Evolutionary conservation across 1,140 invertebrate species (phyloP).

Genomic region (Drosophila lini): DNA sequence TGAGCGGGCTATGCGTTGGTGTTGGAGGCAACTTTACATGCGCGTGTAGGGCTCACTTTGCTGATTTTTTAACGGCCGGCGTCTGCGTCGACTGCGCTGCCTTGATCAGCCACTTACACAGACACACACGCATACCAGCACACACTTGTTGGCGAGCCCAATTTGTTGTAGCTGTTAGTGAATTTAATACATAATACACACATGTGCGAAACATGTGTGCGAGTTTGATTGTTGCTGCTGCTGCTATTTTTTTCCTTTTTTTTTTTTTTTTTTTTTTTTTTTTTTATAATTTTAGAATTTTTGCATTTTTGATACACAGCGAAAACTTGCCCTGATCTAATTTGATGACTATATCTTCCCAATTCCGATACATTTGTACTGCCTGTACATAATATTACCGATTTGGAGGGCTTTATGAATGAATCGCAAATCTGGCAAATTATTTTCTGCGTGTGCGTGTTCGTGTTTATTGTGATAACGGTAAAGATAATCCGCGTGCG

Average conservation of each 20-base stretch:
- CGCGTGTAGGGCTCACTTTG: constrained; percentile 76
- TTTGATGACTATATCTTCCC: constrained; percentile 7
- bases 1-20: constrained; percentile 24
- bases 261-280: constrained; percentile 16
- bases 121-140: constrained; percentile 19
- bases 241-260: background rate
- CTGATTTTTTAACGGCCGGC: constrained; percentile 75
- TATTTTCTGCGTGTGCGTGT: constrained; percentile 8
- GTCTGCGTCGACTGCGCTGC: constrained; percentile 60
- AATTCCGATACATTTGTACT: constrained; percentile 1
- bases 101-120: constrained; percentile 66
- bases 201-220: constrained; percentile 48
- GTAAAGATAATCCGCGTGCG: constrained; percentile 29
- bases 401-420: constrained; percentile 32
- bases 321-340: constrained; percentile 37
- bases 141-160: constrained; percentile 59
- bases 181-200: constrained; percentile 65
- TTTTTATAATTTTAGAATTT: constrained; percentile 62
- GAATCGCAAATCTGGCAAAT: constrained; percentile 26
- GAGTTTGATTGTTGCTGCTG: constrained; percentile 50
- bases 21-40: constrained; percentile 73
- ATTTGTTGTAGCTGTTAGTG: constrained; percentile 79
- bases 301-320: constrained; percentile 59
- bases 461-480: constrained; percentile 28
- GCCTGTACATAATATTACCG: background rate